phyloP scores from a whole-genome alignment of 64 coral and sea anemone species.

The Catalaphyllia jardinei region DNA sequence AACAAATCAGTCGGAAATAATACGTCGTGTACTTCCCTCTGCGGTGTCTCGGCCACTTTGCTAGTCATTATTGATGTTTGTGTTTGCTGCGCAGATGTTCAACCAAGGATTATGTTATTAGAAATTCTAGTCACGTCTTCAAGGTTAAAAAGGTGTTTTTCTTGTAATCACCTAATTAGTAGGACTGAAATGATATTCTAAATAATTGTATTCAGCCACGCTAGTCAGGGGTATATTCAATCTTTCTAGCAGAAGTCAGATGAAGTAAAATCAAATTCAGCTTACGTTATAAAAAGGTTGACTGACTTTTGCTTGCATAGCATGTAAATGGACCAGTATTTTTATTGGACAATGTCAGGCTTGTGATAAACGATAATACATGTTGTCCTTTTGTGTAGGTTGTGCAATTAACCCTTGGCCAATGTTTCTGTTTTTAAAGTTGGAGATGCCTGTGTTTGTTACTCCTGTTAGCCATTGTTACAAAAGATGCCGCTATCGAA shows the following conservation, averaged over 20 bases:
- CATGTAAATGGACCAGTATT: no score
- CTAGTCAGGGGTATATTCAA: not conserved
- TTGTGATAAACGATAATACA: no score
- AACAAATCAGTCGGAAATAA: no score
- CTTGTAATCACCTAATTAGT: not conserved
- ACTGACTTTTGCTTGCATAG: no score
- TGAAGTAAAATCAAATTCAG: no score
- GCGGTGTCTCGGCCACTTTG: not conserved
- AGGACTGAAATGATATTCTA: not conserved
- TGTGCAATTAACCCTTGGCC: no score
- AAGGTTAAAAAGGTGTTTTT: not conserved
- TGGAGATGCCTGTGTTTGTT: conserved; percentile 8
- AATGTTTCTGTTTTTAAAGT: not conserved
- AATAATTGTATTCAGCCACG: not conserved
- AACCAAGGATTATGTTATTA: not conserved
- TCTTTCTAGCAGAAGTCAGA: no score
- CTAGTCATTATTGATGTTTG: conserved; percentile 3
- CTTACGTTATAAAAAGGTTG: no score
- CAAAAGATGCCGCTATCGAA: conserved; percentile 17
- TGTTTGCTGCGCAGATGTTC: not conserved
- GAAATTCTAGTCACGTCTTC: conserved; percentile 10
- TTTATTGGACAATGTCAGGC: no score
- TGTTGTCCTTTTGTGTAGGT: no score
- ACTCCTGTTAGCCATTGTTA: not conserved
- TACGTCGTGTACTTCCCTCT: no score